phyloP scores from a whole-genome alignment of 2,113 vertebrate genomes.

The Synodontis membranacea region DNA sequence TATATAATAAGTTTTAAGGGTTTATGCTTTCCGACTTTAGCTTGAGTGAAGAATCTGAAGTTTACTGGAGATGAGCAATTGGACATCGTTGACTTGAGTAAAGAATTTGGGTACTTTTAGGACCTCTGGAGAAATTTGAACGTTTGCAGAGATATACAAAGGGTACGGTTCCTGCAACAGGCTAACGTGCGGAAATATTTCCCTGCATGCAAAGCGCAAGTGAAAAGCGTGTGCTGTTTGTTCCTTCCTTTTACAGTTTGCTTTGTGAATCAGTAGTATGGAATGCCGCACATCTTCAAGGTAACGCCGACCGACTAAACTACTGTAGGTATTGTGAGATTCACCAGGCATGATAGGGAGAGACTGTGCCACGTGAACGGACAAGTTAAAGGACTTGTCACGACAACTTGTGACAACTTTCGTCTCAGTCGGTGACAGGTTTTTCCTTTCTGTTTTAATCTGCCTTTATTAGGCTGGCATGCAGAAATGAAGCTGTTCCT shows the following conservation, averaged over 20 bases:
- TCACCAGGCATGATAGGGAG: not conserved
- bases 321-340: constrained; percentile 10
- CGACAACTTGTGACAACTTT: constrained; percentile 5
- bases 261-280: constrained; percentile 3
- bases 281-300: constrained; percentile 14
- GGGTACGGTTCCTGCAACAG: not conserved
- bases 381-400: constrained; percentile 34
- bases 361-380: not conserved
- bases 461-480: not conserved
- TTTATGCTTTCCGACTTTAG: not conserved
- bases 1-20: not conserved
- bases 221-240: not conserved
- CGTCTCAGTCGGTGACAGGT: not conserved
- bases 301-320: constrained; percentile 9
- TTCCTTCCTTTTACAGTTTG: not conserved
- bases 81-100: not conserved
- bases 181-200: not conserved
- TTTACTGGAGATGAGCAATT: not conserved
- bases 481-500: not conserved
- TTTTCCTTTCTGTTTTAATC: not conserved
- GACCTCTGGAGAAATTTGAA: not conserved
- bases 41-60: not conserved
- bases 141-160: not conserved
- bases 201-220: not conserved
- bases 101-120: not conserved